A percentile compares a stretch with the other conserved stretches of the same genome.
Evolutionary conservation across 2,113 vertebrate species (phyloP).

Genomic region (Apteryx mantelli): DNA sequence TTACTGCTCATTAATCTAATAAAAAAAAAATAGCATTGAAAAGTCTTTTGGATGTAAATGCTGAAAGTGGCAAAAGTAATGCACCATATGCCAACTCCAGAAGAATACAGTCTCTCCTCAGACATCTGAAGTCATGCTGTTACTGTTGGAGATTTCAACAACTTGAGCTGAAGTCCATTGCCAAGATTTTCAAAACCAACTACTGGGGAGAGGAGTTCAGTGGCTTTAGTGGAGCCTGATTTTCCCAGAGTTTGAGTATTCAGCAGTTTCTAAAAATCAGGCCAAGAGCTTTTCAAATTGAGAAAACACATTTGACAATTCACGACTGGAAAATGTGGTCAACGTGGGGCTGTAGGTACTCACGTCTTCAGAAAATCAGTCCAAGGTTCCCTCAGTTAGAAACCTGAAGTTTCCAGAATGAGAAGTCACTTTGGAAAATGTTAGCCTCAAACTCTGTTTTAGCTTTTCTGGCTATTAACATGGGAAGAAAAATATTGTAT

Average conservation of each 20-base stretch:
- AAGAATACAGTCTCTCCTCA: not conserved
- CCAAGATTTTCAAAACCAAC: conserved; percentile 21
- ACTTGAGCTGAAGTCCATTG: not conserved
- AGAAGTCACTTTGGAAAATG: conserved; percentile 46
- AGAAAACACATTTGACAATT: conserved; percentile 54
- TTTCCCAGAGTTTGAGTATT: conserved; percentile 12
- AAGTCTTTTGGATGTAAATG: not conserved
- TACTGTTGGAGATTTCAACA: conserved; percentile 25
- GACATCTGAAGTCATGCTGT: not conserved
- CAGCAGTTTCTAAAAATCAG: conserved; percentile 17
- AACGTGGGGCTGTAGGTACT: conserved; percentile 38
- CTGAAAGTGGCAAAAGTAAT: not conserved
- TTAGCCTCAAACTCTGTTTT: conserved; percentile 25
- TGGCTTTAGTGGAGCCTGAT: not conserved
- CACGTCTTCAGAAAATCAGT: conserved; percentile 52
- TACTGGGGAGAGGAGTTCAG: not conserved
- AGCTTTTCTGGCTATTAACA: conserved; percentile 8
- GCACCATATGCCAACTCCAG: not conserved
- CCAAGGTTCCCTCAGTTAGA: conserved; percentile 32
- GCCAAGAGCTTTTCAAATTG: conserved; percentile 13
- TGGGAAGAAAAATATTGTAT: conserved; percentile 15
- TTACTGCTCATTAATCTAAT: not conserved
- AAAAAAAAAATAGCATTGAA: not conserved
- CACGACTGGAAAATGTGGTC: conserved; percentile 57
- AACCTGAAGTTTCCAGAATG: conserved; percentile 36